Evolutionary conservation across 2,888 invertebrate genomes (phyloP).

Genomic region (Lepidochitona cinerea): DNA sequence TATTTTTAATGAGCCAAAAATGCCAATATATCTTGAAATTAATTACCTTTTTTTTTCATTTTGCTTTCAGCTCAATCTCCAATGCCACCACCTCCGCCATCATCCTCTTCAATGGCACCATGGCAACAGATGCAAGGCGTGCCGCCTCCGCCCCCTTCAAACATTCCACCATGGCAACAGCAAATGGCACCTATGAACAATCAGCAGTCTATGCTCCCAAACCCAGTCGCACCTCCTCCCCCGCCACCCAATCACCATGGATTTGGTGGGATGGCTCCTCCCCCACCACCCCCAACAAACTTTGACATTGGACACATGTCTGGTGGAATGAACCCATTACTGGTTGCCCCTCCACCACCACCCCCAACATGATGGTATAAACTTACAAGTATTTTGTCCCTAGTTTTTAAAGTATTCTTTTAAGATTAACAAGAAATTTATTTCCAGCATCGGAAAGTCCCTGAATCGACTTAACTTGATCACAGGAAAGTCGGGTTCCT

Average conservation of each 20-base stretch:
- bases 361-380: slow-evolving; percentile 44
- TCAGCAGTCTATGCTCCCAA: slow-evolving; percentile 54
- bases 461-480: too few species aligned
- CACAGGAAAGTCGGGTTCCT: too few species aligned
- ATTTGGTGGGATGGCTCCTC: slow-evolving; percentile 59
- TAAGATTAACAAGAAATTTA: too few species aligned
- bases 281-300: slow-evolving; percentile 64
- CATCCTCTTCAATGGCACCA: slow-evolving; percentile 14
- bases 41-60: not conserved
- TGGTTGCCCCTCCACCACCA: slow-evolving; percentile 55
- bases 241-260: slow-evolving; percentile 59
- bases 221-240: slow-evolving; percentile 55
- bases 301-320: slow-evolving; percentile 46
- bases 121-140: slow-evolving; percentile 27
- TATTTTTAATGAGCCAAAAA: not conserved
- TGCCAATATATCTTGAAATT: not conserved
- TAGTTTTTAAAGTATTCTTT: too few species aligned
- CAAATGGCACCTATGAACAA: slow-evolving; percentile 75
- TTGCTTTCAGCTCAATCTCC: slow-evolving; percentile 9
- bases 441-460: too few species aligned
- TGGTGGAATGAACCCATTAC: slow-evolving; percentile 43
- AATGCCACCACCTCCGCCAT: slow-evolving; percentile 21
- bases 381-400: too few species aligned
- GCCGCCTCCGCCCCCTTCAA: slow-evolving; percentile 35
- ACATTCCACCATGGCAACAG: slow-evolving; percentile 57